These are phyloP conservation scores for Picathartes gymnocephalus DNA, from an alignment of 2,113 vertebrate species.

Conservation along the genomic window DNA sequence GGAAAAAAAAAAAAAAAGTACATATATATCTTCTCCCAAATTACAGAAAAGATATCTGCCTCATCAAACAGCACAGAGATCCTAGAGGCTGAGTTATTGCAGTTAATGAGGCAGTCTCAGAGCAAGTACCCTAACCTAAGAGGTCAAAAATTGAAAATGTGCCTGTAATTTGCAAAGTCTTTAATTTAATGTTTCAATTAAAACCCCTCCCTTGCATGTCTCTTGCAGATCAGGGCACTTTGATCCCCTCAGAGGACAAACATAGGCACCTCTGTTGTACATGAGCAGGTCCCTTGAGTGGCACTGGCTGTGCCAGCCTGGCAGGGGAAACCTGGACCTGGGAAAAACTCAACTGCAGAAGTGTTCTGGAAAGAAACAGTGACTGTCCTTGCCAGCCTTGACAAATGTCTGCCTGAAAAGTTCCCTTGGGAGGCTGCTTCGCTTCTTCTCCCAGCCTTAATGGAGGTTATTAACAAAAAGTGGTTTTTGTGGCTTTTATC, in stretches of 20 bases:
- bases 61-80: conserved; percentile 8
- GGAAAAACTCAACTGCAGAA: background rate
- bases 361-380: background rate
- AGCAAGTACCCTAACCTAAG: conserved; percentile 20
- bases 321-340: background rate
- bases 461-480: background rate
- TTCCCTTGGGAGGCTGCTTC: background rate
- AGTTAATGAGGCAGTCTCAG: conserved; percentile 55
- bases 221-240: background rate
- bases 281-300: background rate
- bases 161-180: background rate
- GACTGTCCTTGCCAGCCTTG: background rate
- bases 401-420: background rate
- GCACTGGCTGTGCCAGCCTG: accelerated
- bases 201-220: background rate
- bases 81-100: conserved; percentile 44
- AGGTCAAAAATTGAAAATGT: conserved; percentile 42
- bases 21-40: background rate
- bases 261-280: background rate
- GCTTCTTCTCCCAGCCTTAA: background rate
- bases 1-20: background rate
- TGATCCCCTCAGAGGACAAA: background rate
- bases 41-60: conserved; percentile 25
- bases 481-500: background rate
- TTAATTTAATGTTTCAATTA: conserved; percentile 55